phyloP scores from a whole-genome alignment of 2,113 vertebrate species.

The Hippocampus zosterae region DNA sequence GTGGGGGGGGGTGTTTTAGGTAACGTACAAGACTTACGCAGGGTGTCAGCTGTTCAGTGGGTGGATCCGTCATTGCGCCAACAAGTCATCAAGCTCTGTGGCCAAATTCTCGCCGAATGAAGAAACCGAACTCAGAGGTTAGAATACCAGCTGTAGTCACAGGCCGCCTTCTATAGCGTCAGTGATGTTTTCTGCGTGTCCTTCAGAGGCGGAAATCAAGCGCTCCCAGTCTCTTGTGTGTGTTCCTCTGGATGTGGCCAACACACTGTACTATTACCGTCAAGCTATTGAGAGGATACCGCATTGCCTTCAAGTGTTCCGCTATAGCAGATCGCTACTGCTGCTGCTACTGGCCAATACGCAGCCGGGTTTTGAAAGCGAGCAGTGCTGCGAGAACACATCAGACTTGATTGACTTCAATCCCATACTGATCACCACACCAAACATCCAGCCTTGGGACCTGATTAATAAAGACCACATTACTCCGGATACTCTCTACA shows the following conservation, averaged over 20 bases:
- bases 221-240: conserved; percentile 68
- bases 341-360: conserved; percentile 77
- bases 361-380: conserved; percentile 59
- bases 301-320: conserved; percentile 73
- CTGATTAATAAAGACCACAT: conserved; percentile 77
- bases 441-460: conserved; percentile 67
- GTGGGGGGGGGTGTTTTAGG: conserved; percentile 60
- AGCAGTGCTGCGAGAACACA: conserved; percentile 18
- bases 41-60: conserved; percentile 66
- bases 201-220: conserved; percentile 57
- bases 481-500: conserved; percentile 69
- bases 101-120: not conserved
- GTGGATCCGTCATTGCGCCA: not conserved
- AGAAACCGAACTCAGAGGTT: conserved; percentile 43
- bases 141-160: not conserved
- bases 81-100: not conserved
- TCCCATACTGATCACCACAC: conserved; percentile 44
- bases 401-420: conserved; percentile 70
- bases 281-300: conserved; percentile 75
- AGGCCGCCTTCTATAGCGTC: not conserved
- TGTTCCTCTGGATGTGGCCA: conserved; percentile 84
- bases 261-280: conserved; percentile 80
- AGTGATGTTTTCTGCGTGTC: conserved; percentile 9
- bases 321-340: conserved; percentile 83
- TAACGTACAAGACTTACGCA: conserved; percentile 80